These are phyloP conservation scores for Heliconius aoede DNA, from an alignment of 2,888 invertebrate species.

Conservation along the genomic window DNA sequence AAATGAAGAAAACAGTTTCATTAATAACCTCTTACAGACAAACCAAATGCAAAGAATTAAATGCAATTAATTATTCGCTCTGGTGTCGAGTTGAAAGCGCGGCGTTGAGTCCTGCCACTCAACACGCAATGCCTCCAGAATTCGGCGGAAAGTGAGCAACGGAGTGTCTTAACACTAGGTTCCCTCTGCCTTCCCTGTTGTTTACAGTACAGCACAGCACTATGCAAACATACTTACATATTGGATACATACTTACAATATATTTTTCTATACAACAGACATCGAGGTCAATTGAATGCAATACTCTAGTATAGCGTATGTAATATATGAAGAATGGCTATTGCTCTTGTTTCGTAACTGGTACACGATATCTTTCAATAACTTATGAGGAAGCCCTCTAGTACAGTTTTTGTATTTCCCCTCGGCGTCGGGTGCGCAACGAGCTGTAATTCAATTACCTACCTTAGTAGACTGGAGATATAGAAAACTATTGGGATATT, in stretches of 20 bases:
- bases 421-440: conserved; percentile 52
- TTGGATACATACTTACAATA: too few relatives aligned
- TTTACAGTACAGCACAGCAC: not conserved
- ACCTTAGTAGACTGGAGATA: conserved; percentile 58
- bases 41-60: too few relatives aligned
- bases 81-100: too few relatives aligned
- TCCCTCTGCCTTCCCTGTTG: too few relatives aligned
- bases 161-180: too few relatives aligned
- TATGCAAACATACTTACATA: not conserved
- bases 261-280: not conserved
- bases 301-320: conserved; percentile 19
- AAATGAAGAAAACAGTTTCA: not conserved
- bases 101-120: too few relatives aligned
- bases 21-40: too few relatives aligned
- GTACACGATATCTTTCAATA: conserved; percentile 41
- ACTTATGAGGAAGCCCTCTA: conserved; percentile 69
- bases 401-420: conserved; percentile 47
- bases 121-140: too few relatives aligned
- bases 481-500: conserved; percentile 43
- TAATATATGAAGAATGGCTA: conserved; percentile 33
- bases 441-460: conserved; percentile 76
- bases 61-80: too few relatives aligned
- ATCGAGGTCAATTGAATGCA: conserved; percentile 27
- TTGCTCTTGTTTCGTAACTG: conserved; percentile 12
- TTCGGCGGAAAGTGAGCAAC: too few relatives aligned